Percentiles rank a stretch among this genome's conserved stretches.
Conservation (phyloP, 2,888 invertebrate species). For the Danaus chrysippus region DNA sequence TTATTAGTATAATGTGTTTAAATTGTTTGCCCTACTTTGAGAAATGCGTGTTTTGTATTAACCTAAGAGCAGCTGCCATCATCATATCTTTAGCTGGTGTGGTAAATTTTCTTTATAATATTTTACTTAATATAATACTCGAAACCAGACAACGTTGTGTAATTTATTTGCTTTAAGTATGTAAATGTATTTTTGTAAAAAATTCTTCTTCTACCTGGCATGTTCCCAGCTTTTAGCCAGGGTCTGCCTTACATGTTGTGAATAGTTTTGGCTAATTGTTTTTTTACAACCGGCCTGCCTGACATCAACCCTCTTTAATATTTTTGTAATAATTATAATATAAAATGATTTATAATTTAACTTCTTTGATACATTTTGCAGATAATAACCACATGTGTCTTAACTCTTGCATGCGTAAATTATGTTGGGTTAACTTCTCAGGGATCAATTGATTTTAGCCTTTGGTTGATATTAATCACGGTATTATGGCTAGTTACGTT, state of each 20-base stretch:
- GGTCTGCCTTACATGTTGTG: too few relatives aligned
- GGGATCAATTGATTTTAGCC: background rate
- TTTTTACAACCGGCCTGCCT: too few relatives aligned
- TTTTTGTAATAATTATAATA: too few relatives aligned
- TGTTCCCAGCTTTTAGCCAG: too few relatives aligned
- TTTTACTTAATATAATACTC: background rate
- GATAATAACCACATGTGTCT: background rate
- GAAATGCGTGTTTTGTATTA: conserved; percentile 10
- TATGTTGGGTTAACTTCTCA: background rate
- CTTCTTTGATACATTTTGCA: background rate
- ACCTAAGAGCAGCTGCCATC: conserved; percentile 4
- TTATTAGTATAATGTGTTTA: conserved; percentile 8
- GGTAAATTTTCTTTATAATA: conserved; percentile 3
- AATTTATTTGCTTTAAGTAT: too few relatives aligned
- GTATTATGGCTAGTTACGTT: background rate
- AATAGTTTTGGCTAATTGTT: too few relatives aligned
- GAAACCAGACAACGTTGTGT: too few relatives aligned
- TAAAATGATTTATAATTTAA: too few relatives aligned
- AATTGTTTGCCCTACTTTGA: conserved; percentile 11
- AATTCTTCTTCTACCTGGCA: too few relatives aligned
- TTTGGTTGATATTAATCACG: background rate
- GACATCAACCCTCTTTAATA: too few relatives aligned
- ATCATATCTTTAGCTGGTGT: conserved; percentile 3
- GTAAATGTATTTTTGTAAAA: too few relatives aligned
- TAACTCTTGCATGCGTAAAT: background rate